A percentile compares a stretch with the other conserved stretches of the same genome.
Evolutionary conservation across 2,797 vertebrate species (phyloP).

Genomic region (Otolemur crassicaudatus): DNA sequence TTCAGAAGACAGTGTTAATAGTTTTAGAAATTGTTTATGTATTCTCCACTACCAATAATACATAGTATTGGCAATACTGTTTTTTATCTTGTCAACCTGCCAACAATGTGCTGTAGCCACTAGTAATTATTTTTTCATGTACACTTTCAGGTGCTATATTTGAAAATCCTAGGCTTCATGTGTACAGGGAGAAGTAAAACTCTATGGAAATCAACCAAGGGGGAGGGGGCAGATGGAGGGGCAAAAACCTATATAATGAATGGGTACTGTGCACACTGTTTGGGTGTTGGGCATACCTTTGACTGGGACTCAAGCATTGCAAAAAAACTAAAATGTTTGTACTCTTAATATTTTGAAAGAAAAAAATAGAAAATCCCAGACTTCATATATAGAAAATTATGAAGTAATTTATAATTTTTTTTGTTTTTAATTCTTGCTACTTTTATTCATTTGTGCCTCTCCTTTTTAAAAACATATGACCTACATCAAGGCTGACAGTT

Average conservation of each 20-base stretch:
- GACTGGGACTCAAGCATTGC: too few species aligned
- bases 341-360: too few species aligned
- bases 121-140: conserved; percentile 49
- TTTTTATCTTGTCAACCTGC: conserved; percentile 37
- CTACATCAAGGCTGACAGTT: conserved; percentile 11
- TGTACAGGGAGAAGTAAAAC: too few species aligned
- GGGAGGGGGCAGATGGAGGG: too few species aligned
- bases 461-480: neutral
- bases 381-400: conserved; percentile 7
- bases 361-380: neutral
- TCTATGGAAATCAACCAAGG: too few species aligned
- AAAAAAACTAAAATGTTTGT: too few species aligned
- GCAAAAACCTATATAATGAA: too few species aligned
- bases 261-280: too few species aligned
- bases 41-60: neutral
- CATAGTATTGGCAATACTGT: neutral
- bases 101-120: neutral
- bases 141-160: conserved; percentile 45
- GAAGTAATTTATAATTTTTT: conserved; percentile 58
- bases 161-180: neutral
- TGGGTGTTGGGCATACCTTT: too few species aligned
- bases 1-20: conserved; percentile 21
- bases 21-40: conserved; percentile 45
- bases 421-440: conserved; percentile 37
- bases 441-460: neutral